These are phyloP conservation scores for Dioctria linearis DNA, from an alignment of 2,888 invertebrate genomes.

Conservation along the genomic window DNA sequence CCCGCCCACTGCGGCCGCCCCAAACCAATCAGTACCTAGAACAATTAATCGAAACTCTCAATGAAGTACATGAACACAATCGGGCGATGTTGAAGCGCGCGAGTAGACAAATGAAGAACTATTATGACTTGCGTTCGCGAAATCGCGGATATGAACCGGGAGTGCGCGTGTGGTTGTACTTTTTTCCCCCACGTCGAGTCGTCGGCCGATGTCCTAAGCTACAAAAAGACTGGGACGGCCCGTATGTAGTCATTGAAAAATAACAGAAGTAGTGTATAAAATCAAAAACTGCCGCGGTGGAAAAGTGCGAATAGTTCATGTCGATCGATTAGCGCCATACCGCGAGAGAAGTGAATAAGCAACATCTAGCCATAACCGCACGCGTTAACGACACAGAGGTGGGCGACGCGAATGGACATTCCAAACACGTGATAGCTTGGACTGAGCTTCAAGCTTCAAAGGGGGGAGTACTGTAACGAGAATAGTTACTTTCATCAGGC, in stretches of 20 bases:
- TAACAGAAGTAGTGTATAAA: too few relatives aligned
- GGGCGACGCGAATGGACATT: too few relatives aligned
- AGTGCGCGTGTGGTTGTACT: too few relatives aligned
- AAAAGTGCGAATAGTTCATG: not conserved
- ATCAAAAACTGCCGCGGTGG: not conserved
- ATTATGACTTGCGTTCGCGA: not conserved
- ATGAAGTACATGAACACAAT: not conserved
- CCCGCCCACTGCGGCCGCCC: not conserved
- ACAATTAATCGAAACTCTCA: not conserved
- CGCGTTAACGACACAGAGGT: too few relatives aligned
- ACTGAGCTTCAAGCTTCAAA: too few relatives aligned
- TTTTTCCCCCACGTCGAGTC: too few relatives aligned
- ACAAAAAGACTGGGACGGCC: too few relatives aligned
- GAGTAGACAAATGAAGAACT: not conserved
- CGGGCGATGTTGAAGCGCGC: not conserved
- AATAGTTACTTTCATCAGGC: too few relatives aligned
- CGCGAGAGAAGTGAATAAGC: not conserved
- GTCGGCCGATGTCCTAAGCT: too few relatives aligned
- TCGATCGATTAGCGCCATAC: not conserved
- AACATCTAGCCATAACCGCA: too few relatives aligned
- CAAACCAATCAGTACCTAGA: not conserved
- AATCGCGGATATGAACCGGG: not conserved
- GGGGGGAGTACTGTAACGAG: too few relatives aligned
- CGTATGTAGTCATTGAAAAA: not conserved
- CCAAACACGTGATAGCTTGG: too few relatives aligned